Evolutionary conservation across 2,113 vertebrate species (phyloP).

Genomic region (Telmatochromis sp.): DNA sequence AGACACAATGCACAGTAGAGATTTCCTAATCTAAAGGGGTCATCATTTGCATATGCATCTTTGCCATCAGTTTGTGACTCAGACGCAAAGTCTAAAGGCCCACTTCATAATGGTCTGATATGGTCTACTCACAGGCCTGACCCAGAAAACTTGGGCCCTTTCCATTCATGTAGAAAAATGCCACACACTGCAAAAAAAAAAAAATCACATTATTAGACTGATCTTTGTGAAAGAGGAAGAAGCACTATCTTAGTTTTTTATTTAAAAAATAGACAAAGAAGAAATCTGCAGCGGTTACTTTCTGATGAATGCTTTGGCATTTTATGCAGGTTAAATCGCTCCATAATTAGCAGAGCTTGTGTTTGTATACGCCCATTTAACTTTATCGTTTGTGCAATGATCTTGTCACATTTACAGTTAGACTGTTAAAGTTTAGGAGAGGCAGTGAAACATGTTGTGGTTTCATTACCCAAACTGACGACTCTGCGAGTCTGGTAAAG

Average conservation of each 20-base stretch:
- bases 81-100: constrained; percentile 1
- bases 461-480: background rate
- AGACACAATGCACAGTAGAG: background rate
- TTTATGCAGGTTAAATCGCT: background rate
- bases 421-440: background rate
- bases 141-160: constrained; percentile 33
- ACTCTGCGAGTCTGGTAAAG: background rate
- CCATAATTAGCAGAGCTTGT: background rate
- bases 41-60: constrained; percentile 44
- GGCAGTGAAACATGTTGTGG: background rate
- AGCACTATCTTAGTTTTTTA: background rate
- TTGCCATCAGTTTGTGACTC: background rate
- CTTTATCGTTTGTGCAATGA: background rate
- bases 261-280: background rate
- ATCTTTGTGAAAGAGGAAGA: background rate
- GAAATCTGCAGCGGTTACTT: background rate
- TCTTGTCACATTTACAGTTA: background rate
- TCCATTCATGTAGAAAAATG: constrained; percentile 4
- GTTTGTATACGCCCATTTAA: background rate
- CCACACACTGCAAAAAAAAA: constrained; percentile 22
- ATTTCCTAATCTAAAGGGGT: constrained; percentile 59
- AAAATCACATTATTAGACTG: background rate
- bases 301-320: background rate
- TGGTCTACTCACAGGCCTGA: background rate
- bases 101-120: constrained; percentile 1